Evolutionary conservation across 2,797 vertebrate genomes (phyloP), one percentile per base, ranked within the genome.

Genomic region (Mormyrops boulengeri): DNA sequence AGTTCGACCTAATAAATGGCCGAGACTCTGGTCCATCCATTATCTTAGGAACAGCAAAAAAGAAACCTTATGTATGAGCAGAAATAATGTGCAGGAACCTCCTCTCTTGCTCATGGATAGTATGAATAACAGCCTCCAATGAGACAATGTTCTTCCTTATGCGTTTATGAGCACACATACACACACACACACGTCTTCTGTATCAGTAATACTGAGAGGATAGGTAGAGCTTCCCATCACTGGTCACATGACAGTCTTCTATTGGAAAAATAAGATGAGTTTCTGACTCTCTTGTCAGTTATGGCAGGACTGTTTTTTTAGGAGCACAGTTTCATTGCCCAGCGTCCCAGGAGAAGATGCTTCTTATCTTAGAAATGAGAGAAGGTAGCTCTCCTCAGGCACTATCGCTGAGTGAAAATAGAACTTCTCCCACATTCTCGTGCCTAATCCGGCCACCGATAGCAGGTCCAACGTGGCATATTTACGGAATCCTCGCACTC

Each of bases 341-440:
- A 47, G 73, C 0, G 17, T 80, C 73, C 73, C 73, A 80, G 73
- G 41, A 80, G 73, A 41, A 47, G 73, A 80, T 80, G 73, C 38
- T n/a, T 80, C 73, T 80, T 80, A 80, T 80, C 73, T 80, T 41
- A 3, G 73, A 80, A 80, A 80, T 80, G 73, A 80, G 73, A 80
- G 73, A 80, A 80, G 73, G 73, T 44, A 80, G 14, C 38, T 80
- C 38, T 80, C 73, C 73, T 41, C 73, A 44, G 73, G 73, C 73
- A 80, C 73, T 80, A 80, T 80, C 38, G 2, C 34, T n/a, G 38
- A 80, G 73, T 19, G 73, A 47, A 80, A 44, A 80, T 80, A 19
- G 17, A 80, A n/a, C 73, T 80, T 80, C 38, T 80, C 73, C 38
- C 38, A 47, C 73, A 80, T n/a, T 80, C 41, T 80, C 19, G 14